Evolutionary conservation across 2,797 vertebrate species (phyloP), one percentile per base, ranked within the genome.

Genomic region (Molossus alvarezi): DNA sequence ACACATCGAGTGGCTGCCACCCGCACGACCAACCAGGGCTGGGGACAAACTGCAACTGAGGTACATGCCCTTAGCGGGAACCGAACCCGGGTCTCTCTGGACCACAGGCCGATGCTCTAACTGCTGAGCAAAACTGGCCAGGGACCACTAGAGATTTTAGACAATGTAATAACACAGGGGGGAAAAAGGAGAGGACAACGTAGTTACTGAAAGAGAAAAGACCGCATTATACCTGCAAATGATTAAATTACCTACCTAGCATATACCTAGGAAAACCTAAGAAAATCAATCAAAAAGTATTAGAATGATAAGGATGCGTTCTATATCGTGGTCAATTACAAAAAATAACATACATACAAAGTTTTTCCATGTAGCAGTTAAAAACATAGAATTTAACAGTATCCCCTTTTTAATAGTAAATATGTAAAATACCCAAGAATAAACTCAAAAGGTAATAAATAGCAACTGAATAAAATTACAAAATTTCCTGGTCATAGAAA

Each of bases 311-410:
- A 83, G 4, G 23, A 89, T 29, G 2, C 6, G 10, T 62, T 96
- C 76, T 90, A 18, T 58, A 65, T 55, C 75, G 9, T 13, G 27
- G 72, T n/a, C 73, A 96, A 60, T 53, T 62, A 85, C 37, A 65
- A 77, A 77, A 65, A 93, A 71, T 1, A 87, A 9, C 20, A 91
- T 20, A 85, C 21, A 86, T 23, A 41, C 29, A 64, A 79, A 76
- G 12, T 20, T 45, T 73, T 79, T 57, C 77, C 80, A 33, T 41
- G 13, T 17, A 17, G 9, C 29, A 81, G 8, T 58, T 90, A 53
- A 37, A 94, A 94, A 90, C 60, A 62, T 13, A 53, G 11, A 86
- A 77, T 81, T 87, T 89, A 33, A 67, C 93, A 97, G 77, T 87
- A 95, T 23, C 14, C n/a, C 69, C 75, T 69, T 83, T 91, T 21